phyloP scores from a whole-genome alignment of 2,113 vertebrate genomes.

The Penelope pileata region DNA sequence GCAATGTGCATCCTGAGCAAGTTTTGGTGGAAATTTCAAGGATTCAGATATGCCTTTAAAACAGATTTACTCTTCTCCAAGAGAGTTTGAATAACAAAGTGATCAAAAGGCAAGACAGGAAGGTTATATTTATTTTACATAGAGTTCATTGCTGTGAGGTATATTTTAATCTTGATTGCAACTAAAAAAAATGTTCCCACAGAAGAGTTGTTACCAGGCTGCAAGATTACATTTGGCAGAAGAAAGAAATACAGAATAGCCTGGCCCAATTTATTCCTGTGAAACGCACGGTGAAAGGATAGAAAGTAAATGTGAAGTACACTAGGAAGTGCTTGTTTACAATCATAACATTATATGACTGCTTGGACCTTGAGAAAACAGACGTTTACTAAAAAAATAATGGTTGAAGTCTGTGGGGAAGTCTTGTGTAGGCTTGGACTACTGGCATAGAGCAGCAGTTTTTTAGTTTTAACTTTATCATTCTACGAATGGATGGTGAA shows the following conservation, averaged over 20 bases:
- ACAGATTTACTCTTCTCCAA: background rate
- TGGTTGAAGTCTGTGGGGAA: background rate
- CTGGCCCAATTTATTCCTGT: background rate
- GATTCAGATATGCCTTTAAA: background rate
- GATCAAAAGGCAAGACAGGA: background rate
- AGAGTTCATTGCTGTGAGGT: background rate
- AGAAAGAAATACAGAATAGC: background rate
- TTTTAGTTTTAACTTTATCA: background rate
- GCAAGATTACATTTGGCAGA: background rate
- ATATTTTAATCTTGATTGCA: background rate
- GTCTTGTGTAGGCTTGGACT: background rate
- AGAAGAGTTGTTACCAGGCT: background rate
- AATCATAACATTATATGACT: background rate
- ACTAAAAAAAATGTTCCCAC: background rate
- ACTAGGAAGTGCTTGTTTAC: background rate
- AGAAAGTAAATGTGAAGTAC: background rate
- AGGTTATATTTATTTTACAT: background rate
- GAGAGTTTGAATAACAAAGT: background rate
- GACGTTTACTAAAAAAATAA: background rate
- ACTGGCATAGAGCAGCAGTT: too few relatives aligned
- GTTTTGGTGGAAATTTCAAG: background rate
- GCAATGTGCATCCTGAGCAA: background rate
- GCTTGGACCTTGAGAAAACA: background rate
- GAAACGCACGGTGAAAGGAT: background rate
- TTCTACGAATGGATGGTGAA: background rate